Evolutionary conservation across 2,113 vertebrate species (phyloP).

Genomic region (Archilochus colubris): DNA sequence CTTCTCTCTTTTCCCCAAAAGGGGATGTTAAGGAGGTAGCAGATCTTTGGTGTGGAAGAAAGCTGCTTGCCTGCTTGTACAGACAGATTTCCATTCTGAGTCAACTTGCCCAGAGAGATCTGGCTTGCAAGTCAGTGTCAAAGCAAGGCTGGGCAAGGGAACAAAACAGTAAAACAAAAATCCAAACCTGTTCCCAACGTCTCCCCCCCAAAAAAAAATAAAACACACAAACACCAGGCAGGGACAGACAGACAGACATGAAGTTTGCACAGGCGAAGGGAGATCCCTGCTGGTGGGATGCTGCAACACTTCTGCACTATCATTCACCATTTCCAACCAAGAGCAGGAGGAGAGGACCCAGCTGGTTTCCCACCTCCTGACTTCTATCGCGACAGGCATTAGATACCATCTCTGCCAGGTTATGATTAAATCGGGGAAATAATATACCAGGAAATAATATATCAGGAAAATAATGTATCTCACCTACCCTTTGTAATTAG

Average conservation of each 20-base stretch:
- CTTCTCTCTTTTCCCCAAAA: not conserved
- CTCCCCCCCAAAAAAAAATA: not conserved
- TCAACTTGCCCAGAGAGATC: not conserved
- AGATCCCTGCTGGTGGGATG: conserved; percentile 23
- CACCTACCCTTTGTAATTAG: not conserved
- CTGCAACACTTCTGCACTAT: not conserved
- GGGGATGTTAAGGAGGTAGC: not conserved
- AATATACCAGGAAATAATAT: not conserved
- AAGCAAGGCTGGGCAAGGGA: not conserved
- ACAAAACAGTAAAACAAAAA: not conserved
- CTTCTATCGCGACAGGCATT: not conserved
- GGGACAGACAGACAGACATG: too few relatives aligned
- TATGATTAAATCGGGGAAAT: too few relatives aligned
- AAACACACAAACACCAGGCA: too few relatives aligned
- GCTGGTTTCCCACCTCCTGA: not conserved
- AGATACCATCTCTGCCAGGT: not conserved
- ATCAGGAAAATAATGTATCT: not conserved
- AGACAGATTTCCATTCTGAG: not conserved
- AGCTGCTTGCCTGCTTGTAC: not conserved
- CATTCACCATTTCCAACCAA: too few relatives aligned
- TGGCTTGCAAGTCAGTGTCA: not conserved
- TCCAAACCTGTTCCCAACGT: too few relatives aligned
- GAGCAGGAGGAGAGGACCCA: not conserved
- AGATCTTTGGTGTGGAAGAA: not conserved
- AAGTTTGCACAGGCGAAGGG: not conserved